Percentiles rank a stretch among this genome's conserved stretches.
phyloP scores from a whole-genome alignment of 2,797 vertebrate species.

The Acipenser oxyrinchus region DNA sequence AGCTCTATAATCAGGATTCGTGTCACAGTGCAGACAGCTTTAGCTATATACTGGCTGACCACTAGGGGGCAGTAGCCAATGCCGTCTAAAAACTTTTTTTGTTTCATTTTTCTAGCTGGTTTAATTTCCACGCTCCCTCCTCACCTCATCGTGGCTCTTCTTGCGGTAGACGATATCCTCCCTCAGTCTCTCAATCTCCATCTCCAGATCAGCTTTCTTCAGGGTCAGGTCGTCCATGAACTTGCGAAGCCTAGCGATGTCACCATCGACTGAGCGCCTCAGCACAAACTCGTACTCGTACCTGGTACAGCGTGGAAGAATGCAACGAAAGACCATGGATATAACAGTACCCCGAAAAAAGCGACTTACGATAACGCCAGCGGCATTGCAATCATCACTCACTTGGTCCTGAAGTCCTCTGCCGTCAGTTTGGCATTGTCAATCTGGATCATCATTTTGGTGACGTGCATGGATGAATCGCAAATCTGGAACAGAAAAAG shows the following conservation, averaged over 20 bases:
- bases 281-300: constrained; percentile 50
- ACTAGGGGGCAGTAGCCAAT: too few species aligned
- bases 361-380: neutral
- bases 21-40: too few species aligned
- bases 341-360: neutral
- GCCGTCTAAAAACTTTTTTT: too few species aligned
- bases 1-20: too few species aligned
- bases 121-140: constrained; percentile 20
- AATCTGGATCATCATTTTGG: constrained; percentile 32
- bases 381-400: constrained; percentile 19
- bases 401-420: constrained; percentile 58
- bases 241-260: constrained; percentile 40
- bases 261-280: constrained; percentile 38
- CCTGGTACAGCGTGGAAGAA: constrained; percentile 34
- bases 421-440: constrained; percentile 43
- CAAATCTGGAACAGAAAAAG: constrained; percentile 38
- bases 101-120: too few species aligned
- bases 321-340: rapidly evolving
- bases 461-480: constrained; percentile 24
- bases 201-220: constrained; percentile 44
- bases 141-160: constrained; percentile 59
- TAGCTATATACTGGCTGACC: too few species aligned
- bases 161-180: constrained; percentile 52
- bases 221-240: constrained; percentile 46
- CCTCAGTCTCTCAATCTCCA: constrained; percentile 43